Evolutionary conservation across 2,113 vertebrate genomes (phyloP), one percentile per base, ranked within the genome.

Genomic region (Eubucco bourcierii): DNA sequence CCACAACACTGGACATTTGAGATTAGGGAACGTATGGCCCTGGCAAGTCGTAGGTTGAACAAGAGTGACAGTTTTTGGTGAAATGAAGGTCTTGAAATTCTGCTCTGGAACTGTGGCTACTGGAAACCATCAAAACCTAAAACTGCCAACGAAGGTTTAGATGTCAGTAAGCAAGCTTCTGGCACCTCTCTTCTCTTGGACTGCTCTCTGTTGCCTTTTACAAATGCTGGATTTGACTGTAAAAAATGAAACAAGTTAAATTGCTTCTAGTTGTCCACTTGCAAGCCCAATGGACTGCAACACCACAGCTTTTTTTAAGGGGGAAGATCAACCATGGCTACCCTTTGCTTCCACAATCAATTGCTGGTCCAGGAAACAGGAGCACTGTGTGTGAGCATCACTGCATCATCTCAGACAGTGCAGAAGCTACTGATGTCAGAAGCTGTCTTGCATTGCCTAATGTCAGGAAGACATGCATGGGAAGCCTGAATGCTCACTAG

Each of bases 371-470:
- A 60, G 28, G 18, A 76, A 82, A 33, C 16, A 64, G n/a, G 1
- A 1, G 29, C 7, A 33, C 27, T 68, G 16, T 46, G 21, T 21
- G 6, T 28, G 11, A 65, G 6, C 17, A 29, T n/a, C 2, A 0
- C 31, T 76, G 55, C 18, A 90, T 28, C 20, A 68, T n/a, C 18
- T 41, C 9, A 72, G 6, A 7, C n/a, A 52, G 31, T 8, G 11
- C 59, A 58, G 59, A 61, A 82, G 47, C 71, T 39, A 29, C 37
- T 44, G 33, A 16, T 29, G 27, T 47, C 44, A 41, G 71, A 75
- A 28, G 14, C 41, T 61, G 11, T 6, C 16, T 6, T 87, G 7
- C 2, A 5, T 37, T 79, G 72, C 41, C 12, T 19, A 20, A 9
- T 27, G 31, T 73, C 37, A 46, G 44, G 24, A 68, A 52, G 37